These are phyloP conservation scores for Eira barbara DNA, from an alignment of 2,113 vertebrate species.

Conservation along the genomic window DNA sequence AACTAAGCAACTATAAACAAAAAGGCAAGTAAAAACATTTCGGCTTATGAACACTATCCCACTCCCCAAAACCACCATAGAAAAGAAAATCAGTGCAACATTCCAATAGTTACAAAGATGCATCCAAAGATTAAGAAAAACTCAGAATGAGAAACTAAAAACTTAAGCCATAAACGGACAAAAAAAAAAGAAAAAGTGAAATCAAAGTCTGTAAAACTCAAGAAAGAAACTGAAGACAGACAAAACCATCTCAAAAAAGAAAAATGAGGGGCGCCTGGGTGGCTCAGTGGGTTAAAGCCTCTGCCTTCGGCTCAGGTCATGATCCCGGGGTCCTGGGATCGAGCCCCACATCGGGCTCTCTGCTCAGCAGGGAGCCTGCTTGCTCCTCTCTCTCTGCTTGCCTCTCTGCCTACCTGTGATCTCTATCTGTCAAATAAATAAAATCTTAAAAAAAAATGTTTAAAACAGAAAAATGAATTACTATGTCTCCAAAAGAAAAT, in stretches of 20 bases:
- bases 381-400: too few species aligned
- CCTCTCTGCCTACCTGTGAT: too few species aligned
- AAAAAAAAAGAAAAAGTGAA: neutral
- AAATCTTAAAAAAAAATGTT: too few species aligned
- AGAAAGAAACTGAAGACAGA: neutral
- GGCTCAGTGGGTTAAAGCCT: too few species aligned
- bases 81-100: neutral
- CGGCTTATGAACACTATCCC: neutral
- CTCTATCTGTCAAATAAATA: too few species aligned
- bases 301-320: too few species aligned
- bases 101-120: neutral
- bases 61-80: neutral
- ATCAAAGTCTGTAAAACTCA: neutral
- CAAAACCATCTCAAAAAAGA: neutral
- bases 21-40: neutral
- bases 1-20: neutral
- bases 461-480: neutral
- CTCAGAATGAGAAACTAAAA: neutral
- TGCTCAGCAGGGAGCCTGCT: too few species aligned
- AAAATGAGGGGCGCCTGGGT: too few species aligned
- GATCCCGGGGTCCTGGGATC: too few species aligned
- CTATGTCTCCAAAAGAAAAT: neutral
- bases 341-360: too few species aligned
- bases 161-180: neutral
- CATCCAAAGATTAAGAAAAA: neutral